Conservation (phyloP, 2,888 invertebrate species). For the Drosophila nr. perissopoda region DNA sequence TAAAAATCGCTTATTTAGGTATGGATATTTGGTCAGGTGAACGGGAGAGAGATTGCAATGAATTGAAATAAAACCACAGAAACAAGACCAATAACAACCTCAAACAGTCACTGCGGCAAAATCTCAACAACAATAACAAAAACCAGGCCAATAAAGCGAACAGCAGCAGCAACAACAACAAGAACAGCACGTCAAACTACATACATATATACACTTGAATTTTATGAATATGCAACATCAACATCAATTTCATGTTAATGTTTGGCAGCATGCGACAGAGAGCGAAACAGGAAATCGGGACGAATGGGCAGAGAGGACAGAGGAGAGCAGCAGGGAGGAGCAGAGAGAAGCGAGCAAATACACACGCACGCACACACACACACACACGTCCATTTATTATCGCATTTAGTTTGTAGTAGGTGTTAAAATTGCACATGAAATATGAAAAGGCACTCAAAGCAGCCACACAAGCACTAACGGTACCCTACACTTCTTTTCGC, state of each 20-base stretch:
- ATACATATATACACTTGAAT: slow-evolving; percentile 46
- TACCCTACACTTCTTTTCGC: slow-evolving; percentile 1
- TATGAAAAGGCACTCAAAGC: slow-evolving; percentile 71
- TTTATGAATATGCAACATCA: slow-evolving; percentile 78
- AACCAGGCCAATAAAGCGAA: slow-evolving; percentile 29
- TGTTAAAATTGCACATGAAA: slow-evolving; percentile 78
- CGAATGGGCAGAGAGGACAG: slow-evolving; percentile 3
- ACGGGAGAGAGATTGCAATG: slow-evolving; percentile 3
- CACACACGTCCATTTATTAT: slow-evolving; percentile 51
- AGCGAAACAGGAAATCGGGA: slow-evolving; percentile 4
- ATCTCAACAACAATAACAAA: slow-evolving; percentile 31
- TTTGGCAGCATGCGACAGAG: slow-evolving; percentile 41
- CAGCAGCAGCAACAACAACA: slow-evolving; percentile 9
- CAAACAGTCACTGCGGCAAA: slow-evolving; percentile 46
- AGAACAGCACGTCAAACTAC: slow-evolving; percentile 25
- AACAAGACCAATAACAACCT: slow-evolving; percentile 20
- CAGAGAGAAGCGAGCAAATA: not conserved
- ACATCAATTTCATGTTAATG: slow-evolving; percentile 60
- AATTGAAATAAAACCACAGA: slow-evolving; percentile 13
- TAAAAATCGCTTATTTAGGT: not conserved
- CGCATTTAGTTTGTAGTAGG: slow-evolving; percentile 71
- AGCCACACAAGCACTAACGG: slow-evolving; percentile 24
- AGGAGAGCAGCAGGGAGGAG: not conserved
- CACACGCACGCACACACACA: slow-evolving; percentile 10
- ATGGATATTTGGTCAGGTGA: not conserved